Percentiles rank a stretch among this genome's conserved stretches.
These are phyloP conservation scores for Triplophysa dalaica DNA, from an alignment of 2,113 vertebrate species.

Conservation along the genomic window DNA sequence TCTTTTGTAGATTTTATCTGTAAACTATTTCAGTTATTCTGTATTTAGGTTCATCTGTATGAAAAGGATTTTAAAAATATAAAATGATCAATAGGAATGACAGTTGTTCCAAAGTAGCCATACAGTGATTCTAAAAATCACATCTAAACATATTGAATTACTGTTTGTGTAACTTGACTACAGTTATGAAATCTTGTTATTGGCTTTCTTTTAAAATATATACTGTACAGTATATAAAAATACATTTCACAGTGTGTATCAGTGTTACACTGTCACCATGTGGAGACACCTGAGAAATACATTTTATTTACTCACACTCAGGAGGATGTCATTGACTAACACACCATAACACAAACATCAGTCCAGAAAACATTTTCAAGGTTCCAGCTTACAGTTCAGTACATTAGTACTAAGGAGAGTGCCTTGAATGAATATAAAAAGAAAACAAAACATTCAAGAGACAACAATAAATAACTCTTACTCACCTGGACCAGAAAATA, in stretches of 20 bases:
- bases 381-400: too few species aligned
- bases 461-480: not conserved
- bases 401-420: not conserved
- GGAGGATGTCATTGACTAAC: too few species aligned
- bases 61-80: not conserved
- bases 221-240: too few species aligned
- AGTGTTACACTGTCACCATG: constrained; percentile 70
- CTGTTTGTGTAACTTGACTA: not conserved
- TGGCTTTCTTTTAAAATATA: not conserved
- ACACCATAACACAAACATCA: not conserved
- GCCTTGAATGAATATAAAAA: not conserved
- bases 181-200: not conserved
- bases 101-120: not conserved
- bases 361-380: not conserved
- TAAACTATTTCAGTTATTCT: not conserved
- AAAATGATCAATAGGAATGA: too few species aligned
- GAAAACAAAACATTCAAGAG: not conserved
- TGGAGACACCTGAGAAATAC: constrained; percentile 57
- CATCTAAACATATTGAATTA: not conserved
- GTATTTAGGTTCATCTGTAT: not conserved
- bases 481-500: too few species aligned
- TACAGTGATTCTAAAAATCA: not conserved
- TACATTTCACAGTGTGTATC: constrained; percentile 33
- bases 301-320: not conserved
- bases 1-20: not conserved